Conservation (phyloP, 2,797 vertebrate species). For the Microcaecilia unicolor region DNA sequence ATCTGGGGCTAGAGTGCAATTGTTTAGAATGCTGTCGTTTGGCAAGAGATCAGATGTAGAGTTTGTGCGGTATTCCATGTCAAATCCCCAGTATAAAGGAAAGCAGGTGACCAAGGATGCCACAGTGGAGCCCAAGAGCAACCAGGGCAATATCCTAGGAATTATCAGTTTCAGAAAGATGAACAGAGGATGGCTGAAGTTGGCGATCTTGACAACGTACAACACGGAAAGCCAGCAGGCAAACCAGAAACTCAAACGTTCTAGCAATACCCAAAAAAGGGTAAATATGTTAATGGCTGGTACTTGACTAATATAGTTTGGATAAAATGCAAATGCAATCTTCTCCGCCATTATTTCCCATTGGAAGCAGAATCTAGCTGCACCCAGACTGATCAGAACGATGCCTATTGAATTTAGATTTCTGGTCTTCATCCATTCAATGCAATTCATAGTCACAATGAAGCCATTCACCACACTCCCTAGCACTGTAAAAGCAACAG, state of each 20-base stretch:
- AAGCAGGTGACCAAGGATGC: neutral
- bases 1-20: too few relatives aligned
- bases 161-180: constrained; percentile 9
- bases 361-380: constrained; percentile 31
- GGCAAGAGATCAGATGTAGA: neutral
- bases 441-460: constrained; percentile 24
- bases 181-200: neutral
- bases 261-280: neutral
- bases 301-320: neutral
- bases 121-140: constrained; percentile 5
- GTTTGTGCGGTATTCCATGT: neutral
- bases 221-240: neutral
- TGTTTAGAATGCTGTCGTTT: too few relatives aligned
- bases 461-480: constrained; percentile 36
- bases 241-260: constrained; percentile 1
- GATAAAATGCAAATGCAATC: constrained; percentile 2
- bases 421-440: constrained; percentile 32
- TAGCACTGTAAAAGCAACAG: neutral
- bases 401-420: constrained; percentile 16
- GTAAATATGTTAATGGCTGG: neutral
- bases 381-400: constrained; percentile 34
- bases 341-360: neutral
- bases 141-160: constrained; percentile 1
- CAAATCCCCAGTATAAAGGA: neutral
- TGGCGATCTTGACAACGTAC: accelerated